phyloP scores from a whole-genome alignment of 2,888 invertebrate genomes.

The Harpalus rubripes region DNA sequence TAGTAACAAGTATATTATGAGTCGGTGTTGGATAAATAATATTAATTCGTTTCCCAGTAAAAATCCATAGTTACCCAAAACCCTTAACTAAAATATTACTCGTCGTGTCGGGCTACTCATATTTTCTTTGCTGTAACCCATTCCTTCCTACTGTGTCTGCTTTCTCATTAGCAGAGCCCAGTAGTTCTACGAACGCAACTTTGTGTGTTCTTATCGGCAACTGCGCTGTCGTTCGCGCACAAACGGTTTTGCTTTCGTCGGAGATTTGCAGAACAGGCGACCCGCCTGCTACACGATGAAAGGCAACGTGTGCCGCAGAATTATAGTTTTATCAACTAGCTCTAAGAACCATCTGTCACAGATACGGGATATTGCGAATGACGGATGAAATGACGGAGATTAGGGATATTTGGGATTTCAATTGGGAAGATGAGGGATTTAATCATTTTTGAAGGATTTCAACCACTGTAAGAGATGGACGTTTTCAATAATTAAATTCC shows the following conservation, averaged over 20 bases:
- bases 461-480: too few relatives aligned
- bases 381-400: neutral
- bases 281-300: neutral
- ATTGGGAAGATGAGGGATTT: neutral
- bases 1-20: too few relatives aligned
- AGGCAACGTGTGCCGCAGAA: neutral
- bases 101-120: too few relatives aligned
- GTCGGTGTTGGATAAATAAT: too few relatives aligned
- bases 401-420: neutral
- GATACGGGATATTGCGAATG: neutral
- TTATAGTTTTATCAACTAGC: constrained; percentile 34
- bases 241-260: neutral
- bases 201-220: constrained; percentile 3
- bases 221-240: neutral
- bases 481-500: too few relatives aligned
- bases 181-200: neutral
- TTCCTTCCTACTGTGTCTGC: neutral
- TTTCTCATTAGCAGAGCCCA: constrained; percentile 16
- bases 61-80: too few relatives aligned
- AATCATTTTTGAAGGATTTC: too few relatives aligned
- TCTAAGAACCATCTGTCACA: neutral
- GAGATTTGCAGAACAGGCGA: neutral
- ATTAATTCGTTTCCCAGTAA: too few relatives aligned
- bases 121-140: too few relatives aligned
- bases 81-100: too few relatives aligned